Conservation (phyloP, 2,797 vertebrate genomes). For the Gadopsis bispinosus region DNA sequence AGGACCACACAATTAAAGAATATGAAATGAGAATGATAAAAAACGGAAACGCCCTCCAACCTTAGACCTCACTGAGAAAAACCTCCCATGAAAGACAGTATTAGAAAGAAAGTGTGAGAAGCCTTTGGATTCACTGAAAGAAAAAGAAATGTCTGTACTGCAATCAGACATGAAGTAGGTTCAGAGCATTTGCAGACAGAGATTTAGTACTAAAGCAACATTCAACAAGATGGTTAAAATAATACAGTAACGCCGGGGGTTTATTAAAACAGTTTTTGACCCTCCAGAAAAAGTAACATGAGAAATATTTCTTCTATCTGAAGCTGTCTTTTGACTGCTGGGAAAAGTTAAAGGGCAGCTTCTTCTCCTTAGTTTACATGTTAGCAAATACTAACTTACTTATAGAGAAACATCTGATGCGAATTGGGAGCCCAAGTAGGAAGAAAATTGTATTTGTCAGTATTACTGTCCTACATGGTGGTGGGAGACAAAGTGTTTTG, state of each 20-base stretch:
- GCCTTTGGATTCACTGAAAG: background rate
- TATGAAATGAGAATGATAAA: constrained; percentile 3
- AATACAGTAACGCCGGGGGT: background rate
- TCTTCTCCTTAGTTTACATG: background rate
- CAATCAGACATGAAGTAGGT: background rate
- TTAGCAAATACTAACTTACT: background rate
- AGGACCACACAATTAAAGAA: background rate
- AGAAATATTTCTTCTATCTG: background rate
- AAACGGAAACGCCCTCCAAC: background rate
- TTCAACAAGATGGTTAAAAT: background rate
- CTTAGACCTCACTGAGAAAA: background rate
- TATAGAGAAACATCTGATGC: background rate
- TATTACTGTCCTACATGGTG: background rate
- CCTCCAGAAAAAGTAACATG: background rate
- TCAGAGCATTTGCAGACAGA: background rate
- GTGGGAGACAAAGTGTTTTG: too few species aligned
- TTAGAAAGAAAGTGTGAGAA: background rate
- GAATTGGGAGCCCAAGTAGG: background rate
- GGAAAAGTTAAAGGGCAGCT: background rate
- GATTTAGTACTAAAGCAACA: background rate
- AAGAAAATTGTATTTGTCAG: background rate
- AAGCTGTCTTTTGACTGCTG: background rate
- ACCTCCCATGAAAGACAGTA: background rate
- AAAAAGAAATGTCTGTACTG: background rate
- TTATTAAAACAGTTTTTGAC: background rate